Evolutionary conservation across 2,113 vertebrate species (phyloP).

Genomic region (Centropristis striata): DNA sequence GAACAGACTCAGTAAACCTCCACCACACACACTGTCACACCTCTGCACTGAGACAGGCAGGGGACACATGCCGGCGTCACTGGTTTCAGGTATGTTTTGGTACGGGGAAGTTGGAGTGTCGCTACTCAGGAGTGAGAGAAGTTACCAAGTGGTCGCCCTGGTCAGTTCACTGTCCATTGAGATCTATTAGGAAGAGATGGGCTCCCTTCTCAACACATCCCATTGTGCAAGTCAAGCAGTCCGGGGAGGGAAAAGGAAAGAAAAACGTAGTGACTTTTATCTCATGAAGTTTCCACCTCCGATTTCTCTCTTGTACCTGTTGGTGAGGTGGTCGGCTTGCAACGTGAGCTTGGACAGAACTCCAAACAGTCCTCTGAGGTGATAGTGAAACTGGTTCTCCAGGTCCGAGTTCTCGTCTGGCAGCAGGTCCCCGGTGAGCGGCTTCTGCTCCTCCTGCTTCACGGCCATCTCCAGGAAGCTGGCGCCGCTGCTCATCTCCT

Average conservation of each 20-base stretch:
- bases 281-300: conserved; percentile 85
- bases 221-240: conserved; percentile 67
- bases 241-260: background rate
- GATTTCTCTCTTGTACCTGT: conserved; percentile 87
- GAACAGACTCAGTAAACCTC: conserved; percentile 59
- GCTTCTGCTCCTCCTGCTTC: conserved; percentile 81
- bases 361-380: conserved; percentile 86
- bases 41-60: background rate
- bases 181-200: conserved; percentile 29
- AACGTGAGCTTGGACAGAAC: conserved; percentile 86
- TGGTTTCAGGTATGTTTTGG: conserved; percentile 44
- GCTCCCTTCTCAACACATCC: conserved; percentile 50
- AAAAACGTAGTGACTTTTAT: conserved; percentile 45
- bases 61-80: conserved; percentile 52
- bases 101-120: conserved; percentile 35
- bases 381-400: conserved; percentile 86
- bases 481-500: conserved; percentile 80
- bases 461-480: conserved; percentile 86
- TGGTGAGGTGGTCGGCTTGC: conserved; percentile 86
- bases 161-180: conserved; percentile 60
- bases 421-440: conserved; percentile 32
- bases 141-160: conserved; percentile 45
- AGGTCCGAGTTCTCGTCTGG: conserved; percentile 73
- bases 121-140: conserved; percentile 47
- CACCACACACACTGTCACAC: conserved; percentile 9